Percentiles rank a stretch among this genome's conserved stretches.
Evolutionary conservation across 1,140 invertebrate genomes (phyloP).

Genomic region (Lepidotrigona ventralis): DNA sequence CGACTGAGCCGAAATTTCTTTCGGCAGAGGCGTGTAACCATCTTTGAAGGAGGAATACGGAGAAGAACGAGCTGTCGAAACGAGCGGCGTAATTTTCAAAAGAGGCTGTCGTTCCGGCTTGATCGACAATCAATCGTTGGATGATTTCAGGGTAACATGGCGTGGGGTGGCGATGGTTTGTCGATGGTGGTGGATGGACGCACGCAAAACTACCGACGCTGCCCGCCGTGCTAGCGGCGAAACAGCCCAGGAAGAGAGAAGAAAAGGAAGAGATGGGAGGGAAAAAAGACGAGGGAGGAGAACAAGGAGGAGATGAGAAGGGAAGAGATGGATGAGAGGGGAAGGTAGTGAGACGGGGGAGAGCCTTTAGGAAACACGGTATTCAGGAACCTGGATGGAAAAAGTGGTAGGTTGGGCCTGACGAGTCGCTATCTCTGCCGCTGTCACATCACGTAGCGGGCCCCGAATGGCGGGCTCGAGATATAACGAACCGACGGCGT

Average conservation of each 20-base stretch:
- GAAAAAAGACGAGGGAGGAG: constrained; percentile 5
- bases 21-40: not conserved
- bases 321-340: not conserved
- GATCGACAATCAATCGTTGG: constrained; percentile 26
- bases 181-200: not conserved
- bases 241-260: not conserved
- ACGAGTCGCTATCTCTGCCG: constrained; percentile 59
- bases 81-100: constrained; percentile 32
- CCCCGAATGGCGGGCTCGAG: constrained; percentile 51
- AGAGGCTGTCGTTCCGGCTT: constrained; percentile 32
- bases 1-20: not conserved
- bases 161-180: not conserved
- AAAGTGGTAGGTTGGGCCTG: constrained; percentile 72
- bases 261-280: constrained; percentile 14
- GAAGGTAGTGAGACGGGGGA: not conserved
- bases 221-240: not conserved
- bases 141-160: constrained; percentile 10
- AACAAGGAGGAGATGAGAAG: not conserved
- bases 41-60: constrained; percentile 51
- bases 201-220: not conserved
- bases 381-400: constrained; percentile 70
- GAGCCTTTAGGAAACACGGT: constrained; percentile 72
- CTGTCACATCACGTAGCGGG: constrained; percentile 62
- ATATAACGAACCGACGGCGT: constrained; percentile 73
- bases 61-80: constrained; percentile 51